These are phyloP conservation scores for Eolophus roseicapilla DNA, from an alignment of 2,113 vertebrate genomes.

Conservation along the genomic window DNA sequence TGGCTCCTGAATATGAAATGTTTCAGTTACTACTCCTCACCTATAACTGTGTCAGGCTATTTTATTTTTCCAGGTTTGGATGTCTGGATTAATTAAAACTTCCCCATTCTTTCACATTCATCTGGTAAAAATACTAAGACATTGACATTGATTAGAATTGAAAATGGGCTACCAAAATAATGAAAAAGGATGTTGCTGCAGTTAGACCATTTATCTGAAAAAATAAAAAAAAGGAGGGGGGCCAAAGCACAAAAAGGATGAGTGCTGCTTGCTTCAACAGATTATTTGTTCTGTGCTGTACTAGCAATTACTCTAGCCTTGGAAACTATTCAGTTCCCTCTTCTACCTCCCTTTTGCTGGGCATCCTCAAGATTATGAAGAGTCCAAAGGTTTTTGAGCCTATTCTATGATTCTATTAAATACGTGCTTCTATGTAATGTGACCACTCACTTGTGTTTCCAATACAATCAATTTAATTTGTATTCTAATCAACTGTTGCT, in stretches of 20 bases:
- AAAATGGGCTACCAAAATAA: background rate
- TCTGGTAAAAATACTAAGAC: background rate
- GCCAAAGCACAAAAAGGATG: background rate
- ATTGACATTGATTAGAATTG: background rate
- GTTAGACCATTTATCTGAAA: background rate
- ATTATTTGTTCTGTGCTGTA: background rate
- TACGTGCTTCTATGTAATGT: background rate
- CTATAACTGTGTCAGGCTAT: background rate
- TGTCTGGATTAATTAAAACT: background rate
- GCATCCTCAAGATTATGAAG: background rate
- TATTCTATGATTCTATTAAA: background rate
- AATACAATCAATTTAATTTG: background rate
- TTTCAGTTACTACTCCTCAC: background rate
- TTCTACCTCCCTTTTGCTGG: background rate
- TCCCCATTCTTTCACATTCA: rapidly evolving
- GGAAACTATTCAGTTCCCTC: background rate
- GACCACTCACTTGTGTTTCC: background rate
- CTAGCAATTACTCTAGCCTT: background rate
- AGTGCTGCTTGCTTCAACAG: background rate
- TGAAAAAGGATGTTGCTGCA: background rate
- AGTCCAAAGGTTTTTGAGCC: background rate
- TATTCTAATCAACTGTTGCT: background rate
- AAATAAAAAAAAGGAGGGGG: no score
- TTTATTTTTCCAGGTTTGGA: background rate
- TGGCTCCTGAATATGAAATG: background rate